These are phyloP conservation scores for Ferrisia virgata DNA, from an alignment of 2,888 invertebrate species.

Conservation along the genomic window DNA sequence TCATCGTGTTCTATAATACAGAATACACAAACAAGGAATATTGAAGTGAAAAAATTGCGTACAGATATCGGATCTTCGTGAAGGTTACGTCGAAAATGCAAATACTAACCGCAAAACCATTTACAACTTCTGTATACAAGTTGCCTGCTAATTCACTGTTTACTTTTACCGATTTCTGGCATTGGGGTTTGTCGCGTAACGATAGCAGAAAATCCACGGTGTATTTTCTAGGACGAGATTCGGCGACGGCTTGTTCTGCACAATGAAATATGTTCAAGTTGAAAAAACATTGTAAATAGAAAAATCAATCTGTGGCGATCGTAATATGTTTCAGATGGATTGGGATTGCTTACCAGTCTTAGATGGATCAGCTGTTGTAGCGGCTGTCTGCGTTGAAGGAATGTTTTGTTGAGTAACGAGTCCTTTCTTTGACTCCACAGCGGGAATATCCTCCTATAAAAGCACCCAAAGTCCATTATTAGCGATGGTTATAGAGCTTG, in stretches of 20 bases:
- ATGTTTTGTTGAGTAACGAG: conserved; percentile 19
- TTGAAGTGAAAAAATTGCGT: neutral
- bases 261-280: neutral
- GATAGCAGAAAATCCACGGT: neutral
- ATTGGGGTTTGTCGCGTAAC: conserved; percentile 10
- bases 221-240: conserved; percentile 13
- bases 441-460: conserved; percentile 17
- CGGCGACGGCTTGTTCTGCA: neutral
- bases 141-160: neutral
- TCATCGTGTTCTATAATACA: neutral
- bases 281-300: neutral
- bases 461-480: neutral
- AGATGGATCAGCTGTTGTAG: neutral
- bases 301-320: no score
- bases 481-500: no score
- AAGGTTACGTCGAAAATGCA: neutral
- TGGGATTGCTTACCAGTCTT: conserved; percentile 16
- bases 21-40: neutral
- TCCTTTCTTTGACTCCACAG: conserved; percentile 17
- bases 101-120: neutral
- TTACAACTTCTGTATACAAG: neutral
- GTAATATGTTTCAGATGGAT: no score
- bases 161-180: neutral
- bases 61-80: no score
- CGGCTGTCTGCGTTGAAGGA: neutral